phyloP scores from a whole-genome alignment of 1,140 invertebrate species.

The Drosophila baimaii region DNA sequence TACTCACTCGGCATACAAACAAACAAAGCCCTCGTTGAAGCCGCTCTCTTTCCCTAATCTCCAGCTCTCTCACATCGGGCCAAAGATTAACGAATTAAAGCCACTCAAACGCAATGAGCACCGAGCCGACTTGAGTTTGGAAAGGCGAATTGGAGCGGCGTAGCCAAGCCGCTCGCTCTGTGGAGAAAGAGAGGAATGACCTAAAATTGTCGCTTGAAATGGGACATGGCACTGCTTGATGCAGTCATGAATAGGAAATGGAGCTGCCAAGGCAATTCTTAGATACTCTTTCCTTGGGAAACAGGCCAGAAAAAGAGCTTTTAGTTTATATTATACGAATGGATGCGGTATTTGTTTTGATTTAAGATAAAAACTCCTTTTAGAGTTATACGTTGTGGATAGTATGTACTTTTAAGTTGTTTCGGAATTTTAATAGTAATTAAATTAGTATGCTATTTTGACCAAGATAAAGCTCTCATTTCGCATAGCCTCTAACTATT shows the following conservation, averaged over 20 bases:
- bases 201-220: conserved; percentile 72
- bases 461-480: neutral
- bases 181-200: conserved; percentile 66
- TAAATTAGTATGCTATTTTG: too few relatives aligned
- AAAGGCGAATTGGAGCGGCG: conserved; percentile 34
- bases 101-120: conserved; percentile 55
- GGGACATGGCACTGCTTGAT: conserved; percentile 48
- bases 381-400: too few relatives aligned
- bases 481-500: neutral
- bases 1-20: neutral
- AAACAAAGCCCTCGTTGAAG: conserved; percentile 5
- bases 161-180: conserved; percentile 41
- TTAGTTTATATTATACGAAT: too few relatives aligned
- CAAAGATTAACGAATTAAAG: conserved; percentile 61
- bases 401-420: too few relatives aligned
- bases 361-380: too few relatives aligned
- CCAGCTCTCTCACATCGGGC: conserved; percentile 23
- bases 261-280: neutral
- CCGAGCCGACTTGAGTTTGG: conserved; percentile 31
- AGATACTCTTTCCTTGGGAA: conserved; percentile 12
- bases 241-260: conserved; percentile 22
- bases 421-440: too few relatives aligned
- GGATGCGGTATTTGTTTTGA: too few relatives aligned
- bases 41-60: conserved; percentile 32
- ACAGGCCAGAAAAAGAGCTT: too few relatives aligned